Conservation (phyloP, 2,888 invertebrate genomes). For the Hesperia comma region DNA sequence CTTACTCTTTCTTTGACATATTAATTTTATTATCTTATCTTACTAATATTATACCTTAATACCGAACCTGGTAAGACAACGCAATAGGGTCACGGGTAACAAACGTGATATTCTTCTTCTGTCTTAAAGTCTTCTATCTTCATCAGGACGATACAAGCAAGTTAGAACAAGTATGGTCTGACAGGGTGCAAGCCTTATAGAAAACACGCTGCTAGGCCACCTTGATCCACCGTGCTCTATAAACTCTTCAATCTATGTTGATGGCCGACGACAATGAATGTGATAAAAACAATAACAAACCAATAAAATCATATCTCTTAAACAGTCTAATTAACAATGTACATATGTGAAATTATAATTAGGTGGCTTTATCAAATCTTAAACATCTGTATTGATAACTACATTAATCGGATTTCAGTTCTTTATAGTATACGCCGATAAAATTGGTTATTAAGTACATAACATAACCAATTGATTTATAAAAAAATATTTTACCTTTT, state of each 20-base stretch:
- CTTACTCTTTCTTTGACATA: no score
- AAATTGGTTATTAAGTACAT: background rate
- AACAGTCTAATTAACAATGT: background rate
- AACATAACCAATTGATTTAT: background rate
- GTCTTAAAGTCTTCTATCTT: slow-evolving; percentile 37
- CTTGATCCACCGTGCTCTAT: slow-evolving; percentile 72
- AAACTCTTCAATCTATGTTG: background rate
- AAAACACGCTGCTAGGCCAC: slow-evolving; percentile 85
- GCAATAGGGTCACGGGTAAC: no score
- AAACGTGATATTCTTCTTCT: slow-evolving; percentile 4
- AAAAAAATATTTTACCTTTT: background rate
- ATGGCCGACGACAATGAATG: background rate
- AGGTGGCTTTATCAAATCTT: slow-evolving; percentile 19
- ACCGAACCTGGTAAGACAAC: no score
- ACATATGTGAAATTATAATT: slow-evolving; percentile 7
- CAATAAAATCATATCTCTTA: slow-evolving; percentile 24
- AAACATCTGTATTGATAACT: slow-evolving; percentile 16
- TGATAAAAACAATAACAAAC: background rate
- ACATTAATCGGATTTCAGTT: slow-evolving; percentile 20
- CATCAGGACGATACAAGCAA: slow-evolving; percentile 51
- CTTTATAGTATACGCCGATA: slow-evolving; percentile 5
- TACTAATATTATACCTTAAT: no score
- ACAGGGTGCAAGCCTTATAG: slow-evolving; percentile 83
- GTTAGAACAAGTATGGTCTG: slow-evolving; percentile 85
- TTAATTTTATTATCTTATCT: no score